Base-by-base conservation (phyloP, 2,888 invertebrate genomes). In the Micoletzkya japonica region DNA sequence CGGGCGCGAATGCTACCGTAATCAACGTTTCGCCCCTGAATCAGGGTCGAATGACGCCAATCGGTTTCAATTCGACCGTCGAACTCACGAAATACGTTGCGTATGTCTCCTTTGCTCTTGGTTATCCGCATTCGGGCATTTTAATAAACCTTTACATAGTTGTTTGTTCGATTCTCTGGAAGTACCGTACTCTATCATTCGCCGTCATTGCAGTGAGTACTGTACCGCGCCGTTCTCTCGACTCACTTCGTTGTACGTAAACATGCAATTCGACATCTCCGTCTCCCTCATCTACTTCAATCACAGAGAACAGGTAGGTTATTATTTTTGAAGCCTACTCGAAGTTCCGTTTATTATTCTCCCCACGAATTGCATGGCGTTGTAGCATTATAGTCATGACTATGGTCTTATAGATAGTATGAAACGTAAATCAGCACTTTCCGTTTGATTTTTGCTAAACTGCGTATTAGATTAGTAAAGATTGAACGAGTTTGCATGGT, bases 191-290 rank as follows among this genome's bases (percentile, higher is more conserved):
- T n/a, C n/a, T n/a, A n/a, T n/a, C 7, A 4, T 50, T 14, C 17
- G 6, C 36, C 2, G 17, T n/a, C 26, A 44, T 74, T 78, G 63
- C 72, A 84, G 83, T 10, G 73, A 80, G 66, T 82, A 82, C 73
- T 82, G 82, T 60, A 79, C 78, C 52, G 74, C 77, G 4, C 60
- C 74, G 14, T 78, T 74, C 71, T 76, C 79, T 20, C 63, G 68
- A 20, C 73, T 81, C 32, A 80, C 83, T n/a, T 69, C 83, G 2
- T 73, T 82, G 24, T 83, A 81, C 71, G 79, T 85, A 32, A 77
- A 70, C 44, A 73, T 83, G 75, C 76, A 82, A 71, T 83, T 83
- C 58, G 81, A 83, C 64, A 63, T 85, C 50, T 73, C 78, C 28
- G 82, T 82, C 30, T 76, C 77, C 4, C 70, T 83, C 24, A 66